Percentiles rank a stretch among this genome's conserved stretches.
Evolutionary conservation across 2,888 invertebrate species (phyloP).

Genomic region (Ormyrus thymus): DNA sequence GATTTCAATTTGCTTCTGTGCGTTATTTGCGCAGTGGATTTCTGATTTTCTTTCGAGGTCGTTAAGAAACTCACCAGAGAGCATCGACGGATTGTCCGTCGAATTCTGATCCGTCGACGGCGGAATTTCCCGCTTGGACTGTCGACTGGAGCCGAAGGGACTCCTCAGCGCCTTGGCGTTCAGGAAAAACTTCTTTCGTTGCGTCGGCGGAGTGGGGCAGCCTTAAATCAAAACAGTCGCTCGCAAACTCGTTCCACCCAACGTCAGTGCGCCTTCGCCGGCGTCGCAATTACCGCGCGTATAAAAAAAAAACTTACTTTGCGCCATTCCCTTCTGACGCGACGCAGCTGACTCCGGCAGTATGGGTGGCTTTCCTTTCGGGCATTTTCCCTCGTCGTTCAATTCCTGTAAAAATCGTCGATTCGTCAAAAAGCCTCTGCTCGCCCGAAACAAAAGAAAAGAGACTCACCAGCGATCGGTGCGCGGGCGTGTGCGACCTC

Average conservation of each 20-base stretch:
- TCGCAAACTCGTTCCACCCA: no score
- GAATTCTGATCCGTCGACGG: slow-evolving; percentile 63
- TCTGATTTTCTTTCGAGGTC: no score
- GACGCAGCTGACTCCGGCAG: slow-evolving; percentile 65
- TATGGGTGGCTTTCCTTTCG: slow-evolving; percentile 67
- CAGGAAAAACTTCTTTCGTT: slow-evolving; percentile 86
- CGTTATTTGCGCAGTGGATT: no score
- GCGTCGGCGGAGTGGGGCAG: slow-evolving; percentile 88
- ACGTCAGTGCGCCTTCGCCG: no score
- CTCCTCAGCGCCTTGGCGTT: slow-evolving; percentile 88
- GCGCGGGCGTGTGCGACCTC: slow-evolving; percentile 55
- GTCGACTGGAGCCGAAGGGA: slow-evolving; percentile 79
- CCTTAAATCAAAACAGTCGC: slow-evolving; percentile 62
- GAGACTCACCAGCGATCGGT: slow-evolving; percentile 75
- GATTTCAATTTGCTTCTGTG: no score
- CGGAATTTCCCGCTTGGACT: slow-evolving; percentile 64
- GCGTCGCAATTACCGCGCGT: background rate
- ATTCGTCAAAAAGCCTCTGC: background rate
- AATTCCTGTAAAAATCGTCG: slow-evolving; percentile 30
- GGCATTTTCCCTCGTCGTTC: slow-evolving; percentile 45
- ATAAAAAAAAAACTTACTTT: slow-evolving; percentile 76
- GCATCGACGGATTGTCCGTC: slow-evolving; percentile 81
- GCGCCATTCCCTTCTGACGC: slow-evolving; percentile 77
- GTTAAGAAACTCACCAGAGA: slow-evolving; percentile 80
- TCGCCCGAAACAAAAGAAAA: slow-evolving; percentile 46